These are phyloP conservation scores for Athalia rosae DNA, from an alignment of 2,888 invertebrate species.

Conservation along the genomic window DNA sequence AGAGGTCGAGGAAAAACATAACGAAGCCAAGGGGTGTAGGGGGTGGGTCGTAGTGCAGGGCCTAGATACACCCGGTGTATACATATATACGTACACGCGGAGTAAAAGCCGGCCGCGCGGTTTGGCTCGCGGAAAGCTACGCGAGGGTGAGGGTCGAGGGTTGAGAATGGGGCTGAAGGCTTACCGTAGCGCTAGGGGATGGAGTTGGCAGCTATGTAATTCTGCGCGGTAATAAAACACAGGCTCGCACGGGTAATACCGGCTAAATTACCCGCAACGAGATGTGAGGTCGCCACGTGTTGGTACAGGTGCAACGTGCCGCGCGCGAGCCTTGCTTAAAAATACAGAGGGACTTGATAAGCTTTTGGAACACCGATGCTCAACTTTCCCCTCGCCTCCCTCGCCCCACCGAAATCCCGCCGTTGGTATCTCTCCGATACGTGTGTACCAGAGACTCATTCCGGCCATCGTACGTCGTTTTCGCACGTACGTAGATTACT, in stretches of 20 bases:
- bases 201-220: conserved; percentile 60
- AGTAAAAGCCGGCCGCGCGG: conserved; percentile 13
- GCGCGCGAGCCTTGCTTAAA: conserved; percentile 1
- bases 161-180: conserved; percentile 46
- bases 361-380: background rate
- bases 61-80: background rate
- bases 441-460: too few species aligned
- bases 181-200: conserved; percentile 47
- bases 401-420: background rate
- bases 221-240: conserved; percentile 65
- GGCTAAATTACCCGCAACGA: conserved; percentile 65
- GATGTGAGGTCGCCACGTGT: conserved; percentile 55
- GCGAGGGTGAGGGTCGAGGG: conserved; percentile 24
- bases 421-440: background rate
- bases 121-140: conserved; percentile 23
- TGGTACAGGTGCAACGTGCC: conserved; percentile 32
- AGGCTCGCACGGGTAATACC: conserved; percentile 62
- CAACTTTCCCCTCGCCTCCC: background rate
- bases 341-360: background rate
- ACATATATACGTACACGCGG: background rate
- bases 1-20: too few species aligned
- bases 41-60: background rate
- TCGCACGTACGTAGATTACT: too few species aligned
- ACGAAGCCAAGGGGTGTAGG: background rate
- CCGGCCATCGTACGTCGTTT: too few species aligned